phyloP scores from a whole-genome alignment of 1,140 invertebrate species.

The Cherax destructor region DNA sequence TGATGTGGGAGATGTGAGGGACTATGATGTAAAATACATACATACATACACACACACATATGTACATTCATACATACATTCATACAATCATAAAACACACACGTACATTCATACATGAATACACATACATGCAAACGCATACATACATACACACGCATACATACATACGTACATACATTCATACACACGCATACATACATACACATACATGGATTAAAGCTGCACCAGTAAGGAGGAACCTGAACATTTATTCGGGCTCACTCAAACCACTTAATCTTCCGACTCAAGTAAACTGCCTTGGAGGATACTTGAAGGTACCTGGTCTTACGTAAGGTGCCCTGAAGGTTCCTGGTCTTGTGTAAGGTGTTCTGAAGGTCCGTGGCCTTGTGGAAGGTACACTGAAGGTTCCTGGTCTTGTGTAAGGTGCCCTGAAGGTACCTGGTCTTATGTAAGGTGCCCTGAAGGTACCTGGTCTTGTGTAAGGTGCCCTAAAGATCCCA shows the following conservation, averaged over 20 bases:
- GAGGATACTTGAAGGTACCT: neutral
- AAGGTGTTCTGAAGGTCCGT: too few relatives aligned
- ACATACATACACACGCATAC: slow-evolving; percentile 1
- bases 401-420: too few relatives aligned
- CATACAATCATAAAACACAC: neutral
- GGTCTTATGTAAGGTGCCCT: too few relatives aligned
- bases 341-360: neutral
- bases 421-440: too few relatives aligned
- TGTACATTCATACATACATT: neutral
- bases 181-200: neutral
- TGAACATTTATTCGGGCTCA: too few relatives aligned
- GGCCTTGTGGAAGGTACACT: too few relatives aligned
- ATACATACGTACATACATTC: neutral
- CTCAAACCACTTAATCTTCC: neutral
- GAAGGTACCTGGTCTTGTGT: too few relatives aligned
- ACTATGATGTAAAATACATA: too few relatives aligned
- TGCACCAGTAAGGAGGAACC: too few relatives aligned
- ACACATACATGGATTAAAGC: neutral
- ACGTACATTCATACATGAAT: neutral
- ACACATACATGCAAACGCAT: neutral
- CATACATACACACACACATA: neutral
- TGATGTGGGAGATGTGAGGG: too few relatives aligned
- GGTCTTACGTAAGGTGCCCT: neutral
- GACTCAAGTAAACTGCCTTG: neutral
- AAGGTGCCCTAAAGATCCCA: too few relatives aligned